Percentiles rank a stretch among this genome's conserved stretches.
phyloP scores from a whole-genome alignment of 2,113 vertebrate species.

The Colossoma macropomum region DNA sequence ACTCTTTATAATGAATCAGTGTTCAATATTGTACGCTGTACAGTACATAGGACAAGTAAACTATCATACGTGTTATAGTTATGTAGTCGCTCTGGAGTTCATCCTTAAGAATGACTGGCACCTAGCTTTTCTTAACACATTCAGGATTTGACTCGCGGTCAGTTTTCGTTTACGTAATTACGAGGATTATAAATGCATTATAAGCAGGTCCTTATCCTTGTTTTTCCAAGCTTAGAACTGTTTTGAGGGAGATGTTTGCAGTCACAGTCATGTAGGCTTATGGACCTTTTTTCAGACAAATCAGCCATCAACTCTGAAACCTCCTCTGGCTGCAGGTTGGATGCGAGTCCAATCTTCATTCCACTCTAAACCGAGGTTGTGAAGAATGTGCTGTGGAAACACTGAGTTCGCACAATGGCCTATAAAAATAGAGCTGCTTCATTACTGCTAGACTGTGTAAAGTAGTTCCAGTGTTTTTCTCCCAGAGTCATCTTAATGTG shows the following conservation, averaged over 20 bases:
- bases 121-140: no score
- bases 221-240: not conserved
- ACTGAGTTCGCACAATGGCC: not conserved
- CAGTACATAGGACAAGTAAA: no score
- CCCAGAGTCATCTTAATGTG: slow-evolving; percentile 53
- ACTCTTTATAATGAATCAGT: no score
- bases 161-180: no score
- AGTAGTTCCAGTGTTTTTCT: slow-evolving; percentile 8
- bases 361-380: not conserved
- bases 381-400: slow-evolving; percentile 10
- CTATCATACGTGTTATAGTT: no score
- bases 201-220: not conserved
- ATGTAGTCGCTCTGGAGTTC: no score
- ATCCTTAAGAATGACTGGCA: no score
- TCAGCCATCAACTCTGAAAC: not conserved
- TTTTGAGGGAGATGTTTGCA: not conserved
- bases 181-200: no score
- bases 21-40: not conserved
- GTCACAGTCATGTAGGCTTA: no score
- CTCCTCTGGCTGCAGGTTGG: not conserved
- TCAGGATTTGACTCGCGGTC: no score
- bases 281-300: not conserved
- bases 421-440: slow-evolving; percentile 17
- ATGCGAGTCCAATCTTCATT: not conserved
- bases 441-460: not conserved